Base-by-base conservation (phyloP, 2,113 vertebrate genomes). In the Psilopogon haemacephalus region DNA sequence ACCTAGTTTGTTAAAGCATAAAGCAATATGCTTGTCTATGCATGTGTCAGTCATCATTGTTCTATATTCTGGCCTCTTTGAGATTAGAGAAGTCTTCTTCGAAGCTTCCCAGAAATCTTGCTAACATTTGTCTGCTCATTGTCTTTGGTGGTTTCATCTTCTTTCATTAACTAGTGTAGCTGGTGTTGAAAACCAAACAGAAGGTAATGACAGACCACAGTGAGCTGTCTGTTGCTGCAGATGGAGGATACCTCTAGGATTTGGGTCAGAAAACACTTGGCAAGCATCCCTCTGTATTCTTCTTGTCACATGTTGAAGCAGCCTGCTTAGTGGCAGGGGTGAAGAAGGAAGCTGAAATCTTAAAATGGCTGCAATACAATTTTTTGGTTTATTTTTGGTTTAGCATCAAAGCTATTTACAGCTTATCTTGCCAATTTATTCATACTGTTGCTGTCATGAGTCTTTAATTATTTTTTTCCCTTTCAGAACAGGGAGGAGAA, bases 241-340 rank as follows among this genome's bases (percentile, higher is more conserved):
- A 88, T 93, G 95, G 94, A 94, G 84, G 94, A 74, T 94, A 90
- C 94, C 89, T 95, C 92, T 93, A 95, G 84, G 93, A 95, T 94
- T 95, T 94, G 86, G 92, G 91, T 90, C 90, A 94, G 88, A 88
- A 95, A 89, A 82, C 84, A 90, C 82, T 96, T 94, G 95, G 91
- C 95, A 91, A 77, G 52, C 38, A 0, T 93, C 88, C 87, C 82
- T 94, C 89, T 85, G 58, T 92, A 91, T 95, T 96, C 27, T 94
- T 94, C 67, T 95, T 95, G 90, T 95, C 92, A 92, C 87, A 88
- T 67, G 68, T 91, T 93, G 81, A 95, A 48, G 69, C 91, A 91
- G 40, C 35, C 87, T 96, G 81, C 60, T 86, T 83, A 63, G 75
- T 89, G 92, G 87, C 90, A 95, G 84, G 85, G 88, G 28, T 65